A percentile compares a stretch with the other conserved stretches of the same genome.
Conservation (phyloP, 2,797 vertebrate species). For the Podargus strigoides region DNA sequence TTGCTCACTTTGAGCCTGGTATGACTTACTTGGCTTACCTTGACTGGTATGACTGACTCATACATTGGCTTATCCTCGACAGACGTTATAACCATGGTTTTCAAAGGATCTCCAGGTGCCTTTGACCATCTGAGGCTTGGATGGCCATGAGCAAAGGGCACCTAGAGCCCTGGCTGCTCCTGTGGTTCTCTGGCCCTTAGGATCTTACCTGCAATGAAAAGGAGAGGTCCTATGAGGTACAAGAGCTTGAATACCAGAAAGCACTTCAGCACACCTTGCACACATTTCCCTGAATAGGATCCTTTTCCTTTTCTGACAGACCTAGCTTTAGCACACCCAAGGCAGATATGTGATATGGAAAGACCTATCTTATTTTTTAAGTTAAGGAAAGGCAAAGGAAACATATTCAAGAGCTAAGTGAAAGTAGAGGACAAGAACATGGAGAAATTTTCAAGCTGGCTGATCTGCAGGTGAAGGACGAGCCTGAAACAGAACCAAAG, state of each 20-base stretch:
- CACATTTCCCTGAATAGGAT: neutral
- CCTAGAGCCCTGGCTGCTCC: neutral
- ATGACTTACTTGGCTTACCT: neutral
- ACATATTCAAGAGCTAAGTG: neutral
- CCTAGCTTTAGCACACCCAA: neutral
- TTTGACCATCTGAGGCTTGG: neutral
- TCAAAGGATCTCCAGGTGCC: neutral
- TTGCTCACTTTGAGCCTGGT: neutral
- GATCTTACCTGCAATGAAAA: neutral
- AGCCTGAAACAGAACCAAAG: neutral
- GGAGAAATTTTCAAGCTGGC: neutral
- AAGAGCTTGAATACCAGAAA: neutral
- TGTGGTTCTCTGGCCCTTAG: neutral
- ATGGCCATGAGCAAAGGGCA: neutral
- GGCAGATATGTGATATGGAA: neutral
- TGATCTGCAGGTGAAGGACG: neutral
- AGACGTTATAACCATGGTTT: neutral
- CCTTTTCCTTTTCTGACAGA: neutral
- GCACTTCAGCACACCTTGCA: neutral
- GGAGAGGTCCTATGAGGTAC: neutral
- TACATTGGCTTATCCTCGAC: rapidly evolving
- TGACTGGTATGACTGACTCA: neutral
- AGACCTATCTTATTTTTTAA: neutral
- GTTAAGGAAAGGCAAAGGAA: neutral
- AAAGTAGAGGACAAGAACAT: neutral